phyloP scores from a whole-genome alignment of 2,797 vertebrate species.

The Arrhamphus sclerolepis region DNA sequence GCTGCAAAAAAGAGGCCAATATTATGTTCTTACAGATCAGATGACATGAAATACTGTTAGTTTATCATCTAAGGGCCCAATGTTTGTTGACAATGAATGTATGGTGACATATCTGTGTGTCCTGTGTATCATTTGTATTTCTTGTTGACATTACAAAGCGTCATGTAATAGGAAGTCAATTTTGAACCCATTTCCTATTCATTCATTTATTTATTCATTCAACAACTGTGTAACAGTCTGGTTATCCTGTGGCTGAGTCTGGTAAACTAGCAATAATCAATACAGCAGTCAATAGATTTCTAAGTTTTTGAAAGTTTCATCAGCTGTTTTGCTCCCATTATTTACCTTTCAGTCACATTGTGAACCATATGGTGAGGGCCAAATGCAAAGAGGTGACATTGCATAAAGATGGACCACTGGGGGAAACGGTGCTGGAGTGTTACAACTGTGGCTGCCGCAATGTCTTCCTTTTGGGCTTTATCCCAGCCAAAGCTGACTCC shows the following conservation, averaged over 20 bases:
- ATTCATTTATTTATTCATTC: not conserved
- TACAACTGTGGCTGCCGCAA: constrained; percentile 98
- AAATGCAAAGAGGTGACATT: constrained; percentile 99
- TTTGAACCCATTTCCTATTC: not conserved
- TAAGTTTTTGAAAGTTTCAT: constrained; percentile 12
- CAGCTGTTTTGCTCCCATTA: not conserved
- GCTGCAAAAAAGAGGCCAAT: not conserved
- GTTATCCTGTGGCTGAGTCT: not conserved
- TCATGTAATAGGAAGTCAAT: not conserved
- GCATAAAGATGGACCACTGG: constrained; percentile 95
- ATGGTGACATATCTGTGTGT: constrained; percentile 6
- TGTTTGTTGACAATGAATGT: not conserved
- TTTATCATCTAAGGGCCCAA: not conserved
- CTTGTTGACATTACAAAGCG: constrained; percentile 1
- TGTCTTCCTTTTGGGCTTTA: constrained; percentile 96
- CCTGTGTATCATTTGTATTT: constrained; percentile 2
- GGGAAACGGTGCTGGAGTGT: constrained; percentile 95
- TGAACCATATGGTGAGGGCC: constrained; percentile 97
- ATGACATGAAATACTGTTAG: not conserved
- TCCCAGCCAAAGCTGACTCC: constrained; percentile 96
- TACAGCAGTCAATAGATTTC: not conserved
- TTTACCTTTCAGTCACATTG: constrained; percentile 89
- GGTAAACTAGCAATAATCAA: not conserved
- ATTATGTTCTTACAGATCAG: too few relatives aligned
- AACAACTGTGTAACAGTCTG: not conserved